Evolutionary conservation across 2,888 invertebrate genomes (phyloP).

Genomic region (Drosophila anomalata): DNA sequence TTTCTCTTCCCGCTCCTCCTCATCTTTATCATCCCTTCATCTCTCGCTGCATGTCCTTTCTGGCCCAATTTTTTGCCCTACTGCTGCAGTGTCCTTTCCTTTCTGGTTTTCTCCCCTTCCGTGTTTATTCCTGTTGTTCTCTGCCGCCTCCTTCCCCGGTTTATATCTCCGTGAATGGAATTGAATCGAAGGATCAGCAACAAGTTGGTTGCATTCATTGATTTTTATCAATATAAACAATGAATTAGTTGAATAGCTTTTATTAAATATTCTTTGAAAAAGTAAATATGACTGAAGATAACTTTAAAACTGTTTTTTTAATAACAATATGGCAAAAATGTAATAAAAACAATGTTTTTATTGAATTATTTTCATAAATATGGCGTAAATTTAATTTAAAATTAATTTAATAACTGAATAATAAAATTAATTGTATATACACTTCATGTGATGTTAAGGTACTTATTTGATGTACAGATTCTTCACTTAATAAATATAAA

Average conservation of each 20-base stretch:
- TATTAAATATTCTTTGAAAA: neutral
- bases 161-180: neutral
- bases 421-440: too few relatives aligned
- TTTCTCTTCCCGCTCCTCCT: neutral
- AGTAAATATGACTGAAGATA: too few relatives aligned
- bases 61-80: slow-evolving; percentile 4
- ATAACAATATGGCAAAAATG: too few relatives aligned
- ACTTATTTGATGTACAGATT: too few relatives aligned
- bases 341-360: too few relatives aligned
- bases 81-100: slow-evolving; percentile 1
- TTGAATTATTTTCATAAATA: too few relatives aligned
- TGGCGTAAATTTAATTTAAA: too few relatives aligned
- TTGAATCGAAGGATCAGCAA: neutral
- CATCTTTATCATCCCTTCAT: neutral
- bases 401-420: too few relatives aligned
- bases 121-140: neutral
- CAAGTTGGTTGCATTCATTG: neutral
- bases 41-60: neutral
- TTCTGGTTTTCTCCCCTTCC: neutral
- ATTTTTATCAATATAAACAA: neutral
- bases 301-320: too few relatives aligned
- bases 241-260: neutral
- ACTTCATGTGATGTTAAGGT: too few relatives aligned
- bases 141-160: neutral
- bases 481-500: too few relatives aligned